Evolutionary conservation across 2,888 invertebrate species (phyloP).

Genomic region (Abscondita cerata): DNA sequence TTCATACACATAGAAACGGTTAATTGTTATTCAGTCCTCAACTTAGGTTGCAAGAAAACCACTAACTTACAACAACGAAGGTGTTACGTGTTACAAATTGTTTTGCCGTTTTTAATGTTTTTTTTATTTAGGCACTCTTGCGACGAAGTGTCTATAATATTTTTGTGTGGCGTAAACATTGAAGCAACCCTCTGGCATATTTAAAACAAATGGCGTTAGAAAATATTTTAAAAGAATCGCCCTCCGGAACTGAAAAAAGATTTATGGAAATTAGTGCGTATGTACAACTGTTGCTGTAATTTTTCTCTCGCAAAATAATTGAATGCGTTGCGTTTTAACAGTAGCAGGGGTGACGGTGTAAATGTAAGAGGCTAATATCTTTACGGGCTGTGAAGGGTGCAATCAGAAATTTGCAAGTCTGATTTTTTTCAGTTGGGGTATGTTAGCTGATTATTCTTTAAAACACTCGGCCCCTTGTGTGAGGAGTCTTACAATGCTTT

Average conservation of each 20-base stretch:
- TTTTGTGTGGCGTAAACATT: not conserved
- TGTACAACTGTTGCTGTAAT: slow-evolving; percentile 58
- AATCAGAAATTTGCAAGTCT: slow-evolving; percentile 60
- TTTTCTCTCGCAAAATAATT: slow-evolving; percentile 57
- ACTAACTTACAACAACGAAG: no score
- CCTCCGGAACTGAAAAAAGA: slow-evolving; percentile 32
- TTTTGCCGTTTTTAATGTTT: no score
- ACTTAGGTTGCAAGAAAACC: no score
- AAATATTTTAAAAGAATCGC: slow-evolving; percentile 24
- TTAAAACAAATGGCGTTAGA: slow-evolving; percentile 7
- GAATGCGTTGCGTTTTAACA: slow-evolving; percentile 54
- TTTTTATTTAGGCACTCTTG: no score
- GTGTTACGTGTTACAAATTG: no score
- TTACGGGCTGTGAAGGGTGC: slow-evolving; percentile 59
- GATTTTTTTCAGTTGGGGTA: slow-evolving; percentile 57
- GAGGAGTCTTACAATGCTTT: slow-evolving; percentile 47
- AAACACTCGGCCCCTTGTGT: slow-evolving; percentile 54
- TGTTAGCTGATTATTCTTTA: slow-evolving; percentile 59
- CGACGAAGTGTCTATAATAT: no score
- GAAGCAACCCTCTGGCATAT: not conserved
- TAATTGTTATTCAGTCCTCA: no score
- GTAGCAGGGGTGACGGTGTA: slow-evolving; percentile 52
- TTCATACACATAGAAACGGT: no score
- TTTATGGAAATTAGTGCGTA: slow-evolving; percentile 53
- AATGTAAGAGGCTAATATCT: slow-evolving; percentile 60